Conservation (phyloP, 2,888 invertebrate species). For the Macropis europaea region DNA sequence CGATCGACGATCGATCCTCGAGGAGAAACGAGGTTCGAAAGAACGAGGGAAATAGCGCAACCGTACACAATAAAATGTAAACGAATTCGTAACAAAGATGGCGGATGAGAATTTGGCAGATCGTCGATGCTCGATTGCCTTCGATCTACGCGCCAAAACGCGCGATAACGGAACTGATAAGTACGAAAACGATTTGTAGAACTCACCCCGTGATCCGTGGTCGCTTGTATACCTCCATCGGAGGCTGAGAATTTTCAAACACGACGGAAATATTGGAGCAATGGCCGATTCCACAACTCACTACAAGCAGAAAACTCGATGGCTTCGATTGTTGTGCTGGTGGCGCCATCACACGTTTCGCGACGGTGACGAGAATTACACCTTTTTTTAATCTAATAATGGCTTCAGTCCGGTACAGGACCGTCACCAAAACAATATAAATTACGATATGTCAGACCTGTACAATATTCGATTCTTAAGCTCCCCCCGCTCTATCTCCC, state of each 20-base stretch:
- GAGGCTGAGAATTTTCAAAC: constrained; percentile 31
- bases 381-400: too few species aligned
- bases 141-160: background rate
- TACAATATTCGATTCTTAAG: too few species aligned
- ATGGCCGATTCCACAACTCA: constrained; percentile 70
- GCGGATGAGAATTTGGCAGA: constrained; percentile 68
- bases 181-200: background rate
- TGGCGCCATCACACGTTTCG: constrained; percentile 65
- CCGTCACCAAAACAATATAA: too few species aligned
- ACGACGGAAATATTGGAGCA: constrained; percentile 66
- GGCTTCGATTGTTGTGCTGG: constrained; percentile 53
- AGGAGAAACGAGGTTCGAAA: background rate
- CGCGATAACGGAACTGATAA: background rate
- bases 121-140: constrained; percentile 33
- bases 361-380: constrained; percentile 27
- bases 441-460: too few species aligned
- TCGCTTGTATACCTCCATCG: constrained; percentile 40
- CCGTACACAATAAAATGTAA: constrained; percentile 63
- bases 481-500: too few species aligned
- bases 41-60: constrained; percentile 34
- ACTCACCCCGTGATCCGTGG: constrained; percentile 47
- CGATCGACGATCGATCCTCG: background rate
- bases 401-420: too few species aligned
- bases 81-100: constrained; percentile 74
- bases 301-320: constrained; percentile 68